Percentiles rank a stretch among this genome's conserved stretches.
These are phyloP conservation scores for Dorcus parallelipipedus DNA, from an alignment of 2,888 invertebrate genomes.

Conservation along the genomic window DNA sequence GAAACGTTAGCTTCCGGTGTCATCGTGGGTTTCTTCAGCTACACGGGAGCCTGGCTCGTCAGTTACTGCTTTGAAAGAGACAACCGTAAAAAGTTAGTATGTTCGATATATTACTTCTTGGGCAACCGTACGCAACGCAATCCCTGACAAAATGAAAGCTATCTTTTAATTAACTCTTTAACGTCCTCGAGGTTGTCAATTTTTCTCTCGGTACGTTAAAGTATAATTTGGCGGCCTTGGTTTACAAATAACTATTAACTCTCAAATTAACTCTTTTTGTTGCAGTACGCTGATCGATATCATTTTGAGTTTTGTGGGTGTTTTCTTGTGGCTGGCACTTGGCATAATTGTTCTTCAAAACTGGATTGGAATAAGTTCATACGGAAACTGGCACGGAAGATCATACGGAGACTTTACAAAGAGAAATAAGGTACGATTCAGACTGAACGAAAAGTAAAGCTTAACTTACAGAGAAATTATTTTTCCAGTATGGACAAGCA, in stretches of 20 bases:
- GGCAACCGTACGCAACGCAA: too few species aligned
- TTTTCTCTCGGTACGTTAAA: too few species aligned
- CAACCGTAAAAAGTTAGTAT: constrained; percentile 67
- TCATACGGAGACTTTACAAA: constrained; percentile 66
- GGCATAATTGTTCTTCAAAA: constrained; percentile 85
- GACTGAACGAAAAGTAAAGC: not conserved
- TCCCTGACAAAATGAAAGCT: too few species aligned
- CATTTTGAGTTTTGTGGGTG: constrained; percentile 83
- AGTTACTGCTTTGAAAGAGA: constrained; percentile 74
- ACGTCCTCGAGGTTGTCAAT: too few species aligned
- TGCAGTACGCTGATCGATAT: constrained; percentile 73
- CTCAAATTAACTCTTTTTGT: constrained; percentile 22
- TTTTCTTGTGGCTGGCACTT: constrained; percentile 80
- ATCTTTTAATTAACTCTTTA: too few species aligned
- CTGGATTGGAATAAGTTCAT: constrained; percentile 67
- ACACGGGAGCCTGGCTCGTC: constrained; percentile 57
- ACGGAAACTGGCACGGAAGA: constrained; percentile 76
- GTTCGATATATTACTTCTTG: too few species aligned
- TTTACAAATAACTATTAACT: too few species aligned
- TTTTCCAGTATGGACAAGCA: constrained; percentile 66
- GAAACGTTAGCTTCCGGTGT: constrained; percentile 87
- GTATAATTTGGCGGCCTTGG: too few species aligned
- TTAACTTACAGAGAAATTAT: not conserved
- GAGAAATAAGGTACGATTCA: constrained; percentile 58
- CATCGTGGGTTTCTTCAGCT: constrained; percentile 66